Evolutionary conservation across 2,113 vertebrate genomes (phyloP), one percentile per base, ranked within the genome.

Genomic region (Menidia beryllina): DNA sequence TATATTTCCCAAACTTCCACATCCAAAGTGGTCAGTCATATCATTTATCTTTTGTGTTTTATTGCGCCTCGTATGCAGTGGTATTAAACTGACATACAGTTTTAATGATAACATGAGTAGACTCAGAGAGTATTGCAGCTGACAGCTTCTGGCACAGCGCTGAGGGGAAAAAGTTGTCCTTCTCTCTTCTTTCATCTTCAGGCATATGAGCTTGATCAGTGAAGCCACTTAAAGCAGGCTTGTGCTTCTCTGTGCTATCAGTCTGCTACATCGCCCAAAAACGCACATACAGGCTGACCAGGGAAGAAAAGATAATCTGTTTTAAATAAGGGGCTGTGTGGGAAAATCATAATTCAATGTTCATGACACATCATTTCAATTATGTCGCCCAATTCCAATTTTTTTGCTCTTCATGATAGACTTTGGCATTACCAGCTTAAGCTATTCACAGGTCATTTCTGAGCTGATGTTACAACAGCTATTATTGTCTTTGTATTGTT

Each of bases 151-250:
- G 69, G 65, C 83, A 48, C 72, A 58, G 55, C 43, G 54, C 49
- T 24, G 20, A 25, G 51, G 30, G 36, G 52, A 48, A 47, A 3
- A 15, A 24, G 50, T 26, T 34, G 30, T 67, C 71, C 69, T 0
- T 38, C 72, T 57, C 19, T 2, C 54, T 34, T 71, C 79, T 90
- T 84, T 88, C 71, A 86, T 88, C 80, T 81, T 19, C 24, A 45
- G 30, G 79, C 59, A 24, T 77, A 88, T 88, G 84, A 69, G 69
- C 69, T 50, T 58, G 72, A 89, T 91, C 86, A 81, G 75, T 61
- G 63, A 77, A 86, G 75, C 60, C 2, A 55, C 63, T 82, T 75
- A 78, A 78, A 64, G 77, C 77, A 79, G 58, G 81, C 87, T 83
- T 89, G 69, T 89, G 84, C 87, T 88, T 88, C 68, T 60, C 66